Conservation (phyloP, 2,888 invertebrate genomes). For the Platycheirus albimanus region DNA sequence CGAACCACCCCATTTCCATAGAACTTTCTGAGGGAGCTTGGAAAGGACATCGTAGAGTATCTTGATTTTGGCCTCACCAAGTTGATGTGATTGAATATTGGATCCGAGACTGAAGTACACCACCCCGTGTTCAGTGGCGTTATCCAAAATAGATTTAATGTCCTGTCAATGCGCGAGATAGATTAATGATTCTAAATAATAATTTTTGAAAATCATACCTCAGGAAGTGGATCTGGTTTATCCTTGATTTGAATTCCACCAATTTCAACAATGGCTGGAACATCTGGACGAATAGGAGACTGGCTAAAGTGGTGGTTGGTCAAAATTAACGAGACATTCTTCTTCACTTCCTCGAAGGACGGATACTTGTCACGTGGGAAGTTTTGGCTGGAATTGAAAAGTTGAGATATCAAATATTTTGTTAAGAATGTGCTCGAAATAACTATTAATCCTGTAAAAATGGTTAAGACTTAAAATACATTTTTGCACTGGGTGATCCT, state of each 20-base stretch:
- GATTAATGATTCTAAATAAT: background rate
- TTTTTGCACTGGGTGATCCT: too few species aligned
- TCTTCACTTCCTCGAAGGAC: conserved; percentile 75
- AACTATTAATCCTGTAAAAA: too few species aligned
- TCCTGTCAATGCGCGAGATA: conserved; percentile 69
- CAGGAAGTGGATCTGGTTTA: conserved; percentile 76
- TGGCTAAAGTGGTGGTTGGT: conserved; percentile 77
- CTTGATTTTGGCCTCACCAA: conserved; percentile 81
- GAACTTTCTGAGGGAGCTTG: conserved; percentile 85
- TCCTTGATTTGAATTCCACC: conserved; percentile 79
- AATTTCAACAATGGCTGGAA: conserved; percentile 78
- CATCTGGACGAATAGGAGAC: conserved; percentile 77
- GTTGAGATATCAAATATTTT: too few species aligned
- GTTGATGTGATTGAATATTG: conserved; percentile 76
- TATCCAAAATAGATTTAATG: conserved; percentile 77
- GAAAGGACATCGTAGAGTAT: conserved; percentile 85
- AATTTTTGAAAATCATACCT: conserved; percentile 69
- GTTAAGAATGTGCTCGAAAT: too few species aligned
- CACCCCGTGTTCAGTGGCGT: conserved; percentile 79
- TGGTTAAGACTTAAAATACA: too few species aligned
- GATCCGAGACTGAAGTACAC: conserved; percentile 81
- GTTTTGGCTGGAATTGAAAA: conserved; percentile 74
- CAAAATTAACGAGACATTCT: conserved; percentile 77
- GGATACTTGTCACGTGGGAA: conserved; percentile 78
- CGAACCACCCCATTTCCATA: conserved; percentile 87